phyloP scores from a whole-genome alignment of 53 echinoderm and acorn worm species.

The Mesocentrotus franciscanus region DNA sequence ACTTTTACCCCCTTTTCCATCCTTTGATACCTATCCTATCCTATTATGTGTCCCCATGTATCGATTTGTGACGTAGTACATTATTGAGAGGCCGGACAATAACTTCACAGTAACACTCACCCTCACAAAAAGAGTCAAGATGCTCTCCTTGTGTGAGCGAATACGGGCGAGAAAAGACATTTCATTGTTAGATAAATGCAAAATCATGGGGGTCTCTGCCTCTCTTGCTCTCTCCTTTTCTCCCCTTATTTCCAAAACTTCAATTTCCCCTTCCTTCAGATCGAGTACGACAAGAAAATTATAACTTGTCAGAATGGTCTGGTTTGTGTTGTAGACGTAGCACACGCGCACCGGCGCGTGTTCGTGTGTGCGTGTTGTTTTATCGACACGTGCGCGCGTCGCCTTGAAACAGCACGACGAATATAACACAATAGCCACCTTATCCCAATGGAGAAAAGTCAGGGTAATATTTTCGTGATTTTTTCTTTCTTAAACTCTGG shows the following conservation, averaged over 20 bases:
- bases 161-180: not conserved
- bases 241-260: not conserved
- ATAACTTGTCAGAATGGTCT: conserved; percentile 1
- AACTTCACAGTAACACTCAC: conserved; percentile 6
- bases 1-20: not conserved
- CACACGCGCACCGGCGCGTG: conserved; percentile 36
- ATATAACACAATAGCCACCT: conserved; percentile 4
- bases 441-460: conserved; percentile 22
- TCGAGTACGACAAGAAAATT: conserved; percentile 21
- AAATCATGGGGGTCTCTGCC: not conserved
- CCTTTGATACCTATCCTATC: not conserved
- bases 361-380: conserved; percentile 61
- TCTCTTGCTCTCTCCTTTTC: not conserved
- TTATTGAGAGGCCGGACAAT: not conserved
- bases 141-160: not conserved
- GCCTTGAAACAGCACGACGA: conserved; percentile 37
- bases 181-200: conserved; percentile 24
- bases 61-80: not conserved
- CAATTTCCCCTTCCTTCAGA: not conserved
- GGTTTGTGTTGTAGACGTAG: conserved; percentile 43
- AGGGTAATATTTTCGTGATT: conserved; percentile 30
- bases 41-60: not conserved
- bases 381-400: conserved; percentile 60
- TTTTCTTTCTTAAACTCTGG: not conserved
- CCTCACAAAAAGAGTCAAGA: not conserved